Evolutionary conservation across 2,888 invertebrate species (phyloP).

Genomic region (Oegoconia quadripuncta): DNA sequence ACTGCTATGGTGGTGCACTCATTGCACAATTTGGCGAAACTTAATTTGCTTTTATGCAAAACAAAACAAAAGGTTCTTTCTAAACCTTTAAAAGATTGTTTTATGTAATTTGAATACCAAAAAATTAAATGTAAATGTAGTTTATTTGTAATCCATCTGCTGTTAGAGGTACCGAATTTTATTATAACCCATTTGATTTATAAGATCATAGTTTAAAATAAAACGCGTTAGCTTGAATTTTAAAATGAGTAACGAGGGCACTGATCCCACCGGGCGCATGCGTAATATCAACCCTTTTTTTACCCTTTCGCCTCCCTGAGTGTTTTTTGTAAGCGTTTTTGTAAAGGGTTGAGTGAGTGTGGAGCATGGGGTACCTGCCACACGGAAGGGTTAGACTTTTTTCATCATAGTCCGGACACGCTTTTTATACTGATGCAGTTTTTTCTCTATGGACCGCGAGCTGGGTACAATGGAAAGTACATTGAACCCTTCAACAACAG

Average conservation of each 20-base stretch:
- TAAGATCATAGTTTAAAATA: conserved; percentile 15
- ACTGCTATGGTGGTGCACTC: no score
- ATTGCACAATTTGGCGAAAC: no score
- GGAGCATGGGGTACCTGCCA: conserved; percentile 77
- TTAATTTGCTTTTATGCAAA: no score
- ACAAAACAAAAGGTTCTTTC: no score
- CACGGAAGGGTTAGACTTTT: conserved; percentile 74
- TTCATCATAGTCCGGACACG: conserved; percentile 55
- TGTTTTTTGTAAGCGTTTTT: conserved; percentile 74
- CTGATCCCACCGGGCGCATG: conserved; percentile 70
- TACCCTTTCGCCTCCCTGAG: conserved; percentile 73
- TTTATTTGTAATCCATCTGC: no score
- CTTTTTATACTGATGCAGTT: conserved; percentile 54
- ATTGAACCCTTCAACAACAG: conserved; percentile 64
- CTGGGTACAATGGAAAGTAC: conserved; percentile 67
- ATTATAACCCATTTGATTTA: no score
- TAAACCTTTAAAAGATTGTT: no score
- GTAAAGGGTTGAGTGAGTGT: conserved; percentile 74
- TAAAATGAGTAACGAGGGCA: conserved; percentile 70
- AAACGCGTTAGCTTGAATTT: conserved; percentile 47
- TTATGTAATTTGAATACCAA: no score
- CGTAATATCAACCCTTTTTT: conserved; percentile 75
- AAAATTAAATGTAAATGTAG: no score
- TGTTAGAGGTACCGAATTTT: no score
- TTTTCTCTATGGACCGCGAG: conserved; percentile 52